Evolutionary conservation across 2,797 vertebrate species (phyloP), one percentile per base, ranked within the genome.

Genomic region (Megaceryle alcyon): DNA sequence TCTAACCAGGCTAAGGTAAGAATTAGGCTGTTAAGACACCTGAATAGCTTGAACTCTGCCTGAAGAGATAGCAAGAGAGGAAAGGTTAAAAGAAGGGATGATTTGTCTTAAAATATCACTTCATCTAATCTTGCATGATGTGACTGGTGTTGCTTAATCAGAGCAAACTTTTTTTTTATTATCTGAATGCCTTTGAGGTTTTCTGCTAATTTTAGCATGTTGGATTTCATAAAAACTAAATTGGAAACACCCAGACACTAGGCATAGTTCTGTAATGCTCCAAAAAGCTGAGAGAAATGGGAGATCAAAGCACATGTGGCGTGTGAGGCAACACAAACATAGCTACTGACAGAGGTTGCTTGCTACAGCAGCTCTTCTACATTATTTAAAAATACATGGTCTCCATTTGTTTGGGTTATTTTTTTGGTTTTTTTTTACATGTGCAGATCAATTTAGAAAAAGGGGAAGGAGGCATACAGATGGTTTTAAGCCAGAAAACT

Each of bases 381-480:
- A 6, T 26, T 22, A 4, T 43, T 61, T 39, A 10, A 85, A 72
- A 81, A 64, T 85, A 28, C 1, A 0, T 3, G 23, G 9, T 21
- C 21, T 76, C 39, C 39, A 18, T 3, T 9, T 31, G 18, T 2
- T 37, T 28, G 8, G 0, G 39, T 15, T 35, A 35, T 35, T 15
- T 41, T 41, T 41, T 41, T 16, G 41, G 15, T 14, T 14, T 41
- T 57, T 10, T 43, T 20, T 35, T 35, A 35, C 25, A 31, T 22
- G 11, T 54, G 37, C 33, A 8, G 25, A 23, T 68, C 49, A 26
- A 21, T 44, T 64, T 51, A 12, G 7, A 28, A 11, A 7, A 14
- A 1, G 28, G 41, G 22, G 20, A 41, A 71, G 18, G 33, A n/a
- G 2, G 39, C 37, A 26, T 29, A 5, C 1, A 6, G 7, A 3